Base-by-base conservation (phyloP, 2,113 vertebrate species). In the Tonatia bakeri region DNA sequence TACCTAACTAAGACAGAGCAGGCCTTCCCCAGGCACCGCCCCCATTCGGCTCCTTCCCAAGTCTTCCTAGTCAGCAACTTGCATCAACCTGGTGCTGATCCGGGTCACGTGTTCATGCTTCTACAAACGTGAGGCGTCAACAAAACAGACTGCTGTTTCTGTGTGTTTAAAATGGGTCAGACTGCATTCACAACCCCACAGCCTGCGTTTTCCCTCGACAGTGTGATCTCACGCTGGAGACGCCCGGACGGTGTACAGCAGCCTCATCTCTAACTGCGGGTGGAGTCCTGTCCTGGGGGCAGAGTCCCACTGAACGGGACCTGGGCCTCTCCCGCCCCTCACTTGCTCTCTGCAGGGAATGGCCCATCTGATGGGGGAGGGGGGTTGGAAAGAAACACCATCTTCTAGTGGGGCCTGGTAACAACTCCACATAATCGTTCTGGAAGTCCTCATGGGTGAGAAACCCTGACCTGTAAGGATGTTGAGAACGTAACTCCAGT, bases 1-100 rank as follows among this genome's bases (percentile, higher is more conserved):
- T 0, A 0, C 26, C 2, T 33, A 56, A 50, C 26, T 54, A 80
- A n/a, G 31, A 22, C 16, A 69, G 50, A 38, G 20, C 0, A 6
- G 67, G 26, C 11, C 31, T 9, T 40, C 10, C 36, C 36, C 16
- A 3, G 0, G 52, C 8, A 16, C 1, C 15, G 54, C 10, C n/a
- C 17, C 43, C 43, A 43, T 11, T 61, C 17, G 8, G 36, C 22
- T 38, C 19, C 65, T 28, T 61, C 47, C 22, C 3, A 56, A 56
- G 36, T 26, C 43, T 80, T 38, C 52, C 14, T 50, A 47, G 14
- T 28, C 40, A 65, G 80, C 31, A 26, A 77, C 31, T 24, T 22
- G 7, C 22, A 10, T 0, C 12, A 72, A 79, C 47, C 3, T 33
- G n/a, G 64, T 4, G 12, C 82, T 61, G 36, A 19, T 19, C 12